These are phyloP conservation scores for cattle (Bos taurus) DNA, from an alignment of 2,113 vertebrate species.

Conservation along the genomic window ARS-UCD2.0 NC_037330.1:89772001-89772500, in stretches of 20 bases:
- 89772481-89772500: neutral
- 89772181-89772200: neutral
- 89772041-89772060: neutral
- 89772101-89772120: neutral
- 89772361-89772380: neutral
- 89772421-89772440: neutral
- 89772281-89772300: neutral
- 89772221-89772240: neutral
- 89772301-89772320: neutral
- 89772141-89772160: neutral
- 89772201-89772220: neutral
- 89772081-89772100: neutral
- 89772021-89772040: neutral
- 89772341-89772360: neutral
- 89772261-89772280: neutral
- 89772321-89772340: neutral
- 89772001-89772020: neutral
- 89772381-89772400: neutral
- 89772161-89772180: neutral
- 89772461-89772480: neutral
- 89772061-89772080: neutral
- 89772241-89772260: neutral
- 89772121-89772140: neutral
- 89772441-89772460: neutral
- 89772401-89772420: no score